Evolutionary conservation across 1,140 invertebrate species (phyloP).

Genomic region (Psix sp.): DNA sequence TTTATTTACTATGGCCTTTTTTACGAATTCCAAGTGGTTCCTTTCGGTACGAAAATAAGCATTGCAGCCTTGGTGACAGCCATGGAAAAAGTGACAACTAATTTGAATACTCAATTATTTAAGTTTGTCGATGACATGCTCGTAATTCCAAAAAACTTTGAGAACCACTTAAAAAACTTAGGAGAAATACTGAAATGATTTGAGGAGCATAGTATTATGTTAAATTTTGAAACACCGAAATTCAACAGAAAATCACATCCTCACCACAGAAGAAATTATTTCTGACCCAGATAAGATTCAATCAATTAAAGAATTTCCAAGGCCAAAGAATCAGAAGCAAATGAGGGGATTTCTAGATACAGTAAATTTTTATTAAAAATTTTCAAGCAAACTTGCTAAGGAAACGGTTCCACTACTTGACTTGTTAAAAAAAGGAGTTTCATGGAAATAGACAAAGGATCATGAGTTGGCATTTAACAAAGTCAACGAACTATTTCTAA

Average conservation of each 20-base stretch:
- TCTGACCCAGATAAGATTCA: slow-evolving; percentile 44
- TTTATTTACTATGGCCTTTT: too few species aligned
- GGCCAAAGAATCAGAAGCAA: slow-evolving; percentile 37
- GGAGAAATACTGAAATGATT: too few species aligned
- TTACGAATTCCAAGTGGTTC: too few species aligned
- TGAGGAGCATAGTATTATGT: too few species aligned
- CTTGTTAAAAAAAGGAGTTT: background rate
- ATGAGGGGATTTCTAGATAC: slow-evolving; percentile 37
- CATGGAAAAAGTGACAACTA: too few species aligned
- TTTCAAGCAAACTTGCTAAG: slow-evolving; percentile 9
- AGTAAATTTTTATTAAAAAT: slow-evolving; percentile 40
- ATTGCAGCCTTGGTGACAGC: too few species aligned
- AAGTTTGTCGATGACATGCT: too few species aligned
- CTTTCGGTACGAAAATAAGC: too few species aligned
- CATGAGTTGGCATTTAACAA: background rate
- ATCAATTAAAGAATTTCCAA: too few species aligned
- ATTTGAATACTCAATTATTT: too few species aligned
- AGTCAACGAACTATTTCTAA: slow-evolving; percentile 46
- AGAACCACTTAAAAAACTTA: too few species aligned
- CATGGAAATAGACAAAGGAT: background rate
- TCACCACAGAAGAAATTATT: slow-evolving; percentile 36
- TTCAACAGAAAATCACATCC: slow-evolving; percentile 19
- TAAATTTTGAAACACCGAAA: slow-evolving; percentile 22
- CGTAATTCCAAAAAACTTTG: too few species aligned
- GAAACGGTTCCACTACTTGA: background rate